These are phyloP conservation scores for Pantherophis alleghaniensis DNA, from an alignment of 2,797 vertebrate species.

Conservation along the genomic window DNA sequence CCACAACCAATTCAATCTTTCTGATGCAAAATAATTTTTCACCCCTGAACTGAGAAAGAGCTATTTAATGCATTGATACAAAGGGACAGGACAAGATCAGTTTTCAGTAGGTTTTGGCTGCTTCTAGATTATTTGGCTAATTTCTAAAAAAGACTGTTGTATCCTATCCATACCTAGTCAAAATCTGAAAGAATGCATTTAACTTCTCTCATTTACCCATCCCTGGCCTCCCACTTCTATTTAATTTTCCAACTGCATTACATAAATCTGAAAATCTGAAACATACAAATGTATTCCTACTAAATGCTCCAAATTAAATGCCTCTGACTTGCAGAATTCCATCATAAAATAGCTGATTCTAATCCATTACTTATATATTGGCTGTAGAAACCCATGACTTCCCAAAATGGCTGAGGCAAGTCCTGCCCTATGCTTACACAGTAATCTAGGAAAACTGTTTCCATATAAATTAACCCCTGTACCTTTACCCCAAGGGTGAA, in stretches of 20 bases:
- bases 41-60: not conserved
- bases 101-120: not conserved
- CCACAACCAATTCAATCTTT: not conserved
- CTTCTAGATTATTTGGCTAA: not conserved
- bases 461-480: not conserved
- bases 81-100: not conserved
- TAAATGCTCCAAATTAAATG: not conserved
- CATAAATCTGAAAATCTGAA: not conserved
- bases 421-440: not conserved
- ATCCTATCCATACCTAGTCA: not conserved
- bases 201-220: not conserved
- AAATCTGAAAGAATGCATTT: not conserved
- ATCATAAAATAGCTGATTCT: not conserved
- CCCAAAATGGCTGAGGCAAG: not conserved
- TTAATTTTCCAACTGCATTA: not conserved
- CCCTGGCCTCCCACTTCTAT: not conserved
- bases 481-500: not conserved
- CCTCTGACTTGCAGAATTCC: not conserved
- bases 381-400: not conserved
- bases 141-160: not conserved
- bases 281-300: not conserved
- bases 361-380: not conserved
- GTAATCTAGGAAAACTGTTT: not conserved
- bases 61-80: not conserved
- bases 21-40: constrained; percentile 13